These are phyloP conservation scores for Brachionus manjavacas DNA, from an alignment of 1,140 invertebrate genomes.

Conservation along the genomic window DNA sequence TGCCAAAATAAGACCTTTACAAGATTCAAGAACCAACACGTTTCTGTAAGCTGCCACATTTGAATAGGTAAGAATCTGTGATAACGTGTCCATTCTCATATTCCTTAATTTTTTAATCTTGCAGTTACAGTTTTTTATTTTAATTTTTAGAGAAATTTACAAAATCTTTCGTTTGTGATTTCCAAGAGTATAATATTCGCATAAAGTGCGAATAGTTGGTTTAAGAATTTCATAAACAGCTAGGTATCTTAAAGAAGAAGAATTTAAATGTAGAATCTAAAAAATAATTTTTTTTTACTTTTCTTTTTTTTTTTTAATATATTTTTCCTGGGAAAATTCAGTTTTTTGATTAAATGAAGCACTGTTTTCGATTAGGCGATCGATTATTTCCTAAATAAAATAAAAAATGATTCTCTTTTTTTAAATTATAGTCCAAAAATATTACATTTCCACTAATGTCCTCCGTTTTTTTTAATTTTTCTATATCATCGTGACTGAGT, in stretches of 20 bases:
- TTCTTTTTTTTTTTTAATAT: slow-evolving; percentile 83
- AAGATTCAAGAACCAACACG: slow-evolving; percentile 79
- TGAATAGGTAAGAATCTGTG: slow-evolving; percentile 74
- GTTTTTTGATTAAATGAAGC: slow-evolving; percentile 75
- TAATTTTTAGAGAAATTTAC: slow-evolving; percentile 51
- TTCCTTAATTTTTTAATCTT: slow-evolving; percentile 50
- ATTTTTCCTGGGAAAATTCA: slow-evolving; percentile 86
- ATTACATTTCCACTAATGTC: slow-evolving; percentile 65
- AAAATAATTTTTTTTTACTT: slow-evolving; percentile 67
- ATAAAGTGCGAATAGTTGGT: slow-evolving; percentile 69
- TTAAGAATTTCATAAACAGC: slow-evolving; percentile 60
- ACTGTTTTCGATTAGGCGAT: slow-evolving; percentile 79
- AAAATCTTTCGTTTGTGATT: slow-evolving; percentile 71
- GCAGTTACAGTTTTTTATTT: slow-evolving; percentile 18
- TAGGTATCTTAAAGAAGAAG: slow-evolving; percentile 27
- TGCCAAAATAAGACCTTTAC: slow-evolving; percentile 73
- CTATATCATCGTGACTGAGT: slow-evolving; percentile 74
- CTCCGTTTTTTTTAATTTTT: slow-evolving; percentile 65
- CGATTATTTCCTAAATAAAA: slow-evolving; percentile 68
- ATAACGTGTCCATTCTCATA: slow-evolving; percentile 75
- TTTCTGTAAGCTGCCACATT: slow-evolving; percentile 73
- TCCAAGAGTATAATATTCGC: slow-evolving; percentile 67
- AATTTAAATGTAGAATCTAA: background rate
- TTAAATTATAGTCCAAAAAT: background rate
- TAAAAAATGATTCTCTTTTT: background rate